Percentiles rank a stretch among this genome's conserved stretches.
Evolutionary conservation across 2,797 vertebrate genomes (phyloP).

Genomic region (Atherinosoma microstoma): DNA sequence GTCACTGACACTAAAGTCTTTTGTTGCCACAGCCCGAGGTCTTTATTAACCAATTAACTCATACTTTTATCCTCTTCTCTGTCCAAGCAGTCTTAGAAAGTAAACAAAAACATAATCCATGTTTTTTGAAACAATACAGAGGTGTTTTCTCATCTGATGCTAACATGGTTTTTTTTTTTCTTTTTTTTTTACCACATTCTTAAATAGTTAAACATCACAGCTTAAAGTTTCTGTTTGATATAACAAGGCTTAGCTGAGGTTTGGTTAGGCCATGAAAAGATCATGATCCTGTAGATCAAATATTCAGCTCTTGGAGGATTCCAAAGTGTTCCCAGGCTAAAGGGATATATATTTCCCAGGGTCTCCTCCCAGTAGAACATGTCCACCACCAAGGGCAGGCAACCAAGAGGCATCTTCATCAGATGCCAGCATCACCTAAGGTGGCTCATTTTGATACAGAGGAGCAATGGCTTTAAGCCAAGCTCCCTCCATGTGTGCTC

Average conservation of each 20-base stretch:
- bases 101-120: neutral
- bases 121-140: neutral
- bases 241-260: neutral
- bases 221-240: neutral
- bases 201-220: neutral
- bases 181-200: neutral
- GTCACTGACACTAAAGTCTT: constrained; percentile 47
- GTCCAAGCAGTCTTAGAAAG: neutral
- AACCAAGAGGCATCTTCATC: too few species aligned
- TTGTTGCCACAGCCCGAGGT: constrained; percentile 51
- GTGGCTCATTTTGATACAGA: too few species aligned
- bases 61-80: neutral
- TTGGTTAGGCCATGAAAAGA: neutral
- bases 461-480: too few species aligned
- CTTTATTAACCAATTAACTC: constrained; percentile 49
- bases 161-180: neutral
- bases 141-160: neutral
- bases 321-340: too few species aligned
- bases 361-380: too few species aligned
- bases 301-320: too few species aligned
- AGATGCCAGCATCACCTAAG: too few species aligned
- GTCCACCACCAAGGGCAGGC: too few species aligned
- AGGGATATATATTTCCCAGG: too few species aligned
- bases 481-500: too few species aligned
- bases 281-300: neutral